Evolutionary conservation across 2,797 vertebrate species (phyloP).

Genomic region (Myioborus melanocephalus): DNA sequence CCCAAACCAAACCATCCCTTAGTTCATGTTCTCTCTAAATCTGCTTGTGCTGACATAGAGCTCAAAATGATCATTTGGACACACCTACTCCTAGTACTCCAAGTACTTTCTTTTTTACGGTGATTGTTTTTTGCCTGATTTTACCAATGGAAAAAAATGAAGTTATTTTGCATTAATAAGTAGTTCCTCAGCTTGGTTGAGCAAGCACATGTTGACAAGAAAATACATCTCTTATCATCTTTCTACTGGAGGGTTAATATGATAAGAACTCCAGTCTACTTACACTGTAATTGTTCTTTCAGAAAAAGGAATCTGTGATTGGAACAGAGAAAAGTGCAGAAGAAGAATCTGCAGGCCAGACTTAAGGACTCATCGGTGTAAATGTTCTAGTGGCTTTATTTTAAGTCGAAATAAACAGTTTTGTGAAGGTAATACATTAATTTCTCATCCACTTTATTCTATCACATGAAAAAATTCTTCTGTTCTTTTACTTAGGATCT

Average conservation of each 20-base stretch:
- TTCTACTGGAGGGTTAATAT: neutral
- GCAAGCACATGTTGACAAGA: neutral
- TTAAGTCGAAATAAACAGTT: conserved; percentile 79
- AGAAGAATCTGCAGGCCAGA: conserved; percentile 73
- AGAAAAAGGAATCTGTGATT: conserved; percentile 74
- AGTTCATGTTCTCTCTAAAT: neutral
- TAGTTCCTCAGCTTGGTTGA: neutral
- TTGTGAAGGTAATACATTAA: conserved; percentile 84
- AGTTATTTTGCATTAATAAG: neutral
- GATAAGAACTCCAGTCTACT: neutral
- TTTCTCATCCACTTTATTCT: neutral
- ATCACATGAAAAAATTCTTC: neutral
- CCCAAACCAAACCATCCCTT: neutral
- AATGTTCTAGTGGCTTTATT: conserved; percentile 82
- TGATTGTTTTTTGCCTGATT: neutral
- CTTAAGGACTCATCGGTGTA: conserved; percentile 67
- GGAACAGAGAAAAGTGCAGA: conserved; percentile 73
- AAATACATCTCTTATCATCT: neutral
- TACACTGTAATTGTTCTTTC: conserved; percentile 26
- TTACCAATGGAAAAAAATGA: neutral
- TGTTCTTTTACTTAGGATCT: neutral
- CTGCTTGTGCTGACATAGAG: neutral
- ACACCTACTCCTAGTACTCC: neutral
- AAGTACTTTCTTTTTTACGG: neutral
- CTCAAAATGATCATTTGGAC: fast-evolving